Percentiles rank a stretch among this genome's conserved stretches.
These are phyloP conservation scores for Sceliomorpha sp. DNA, from an alignment of 2,888 invertebrate genomes.

Conservation along the genomic window DNA sequence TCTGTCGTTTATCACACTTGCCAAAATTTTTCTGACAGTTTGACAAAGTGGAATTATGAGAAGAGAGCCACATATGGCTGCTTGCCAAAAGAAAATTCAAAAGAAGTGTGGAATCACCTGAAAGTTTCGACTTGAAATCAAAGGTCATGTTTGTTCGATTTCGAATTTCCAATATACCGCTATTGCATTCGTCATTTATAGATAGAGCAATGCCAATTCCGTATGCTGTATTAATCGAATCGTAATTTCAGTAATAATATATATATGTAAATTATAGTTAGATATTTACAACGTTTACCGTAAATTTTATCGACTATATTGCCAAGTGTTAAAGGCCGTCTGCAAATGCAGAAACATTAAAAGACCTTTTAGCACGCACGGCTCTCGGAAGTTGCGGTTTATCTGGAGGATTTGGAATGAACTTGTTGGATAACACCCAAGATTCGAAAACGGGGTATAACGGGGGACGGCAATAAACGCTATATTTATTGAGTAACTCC, in stretches of 20 bases:
- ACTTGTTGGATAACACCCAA: slow-evolving; percentile 46
- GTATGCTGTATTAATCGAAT: too few relatives aligned
- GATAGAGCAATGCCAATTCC: too few relatives aligned
- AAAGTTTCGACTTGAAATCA: background rate
- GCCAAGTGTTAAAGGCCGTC: slow-evolving; percentile 24
- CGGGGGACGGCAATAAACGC: slow-evolving; percentile 44
- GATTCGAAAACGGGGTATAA: slow-evolving; percentile 42
- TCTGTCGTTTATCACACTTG: slow-evolving; percentile 18
- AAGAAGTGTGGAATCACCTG: slow-evolving; percentile 8
- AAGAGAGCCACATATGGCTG: slow-evolving; percentile 20
- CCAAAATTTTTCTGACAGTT: slow-evolving; percentile 26
- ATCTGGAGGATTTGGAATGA: slow-evolving; percentile 38
- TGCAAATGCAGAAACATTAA: slow-evolving; percentile 22
- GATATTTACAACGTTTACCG: background rate
- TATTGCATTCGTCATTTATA: too few relatives aligned
- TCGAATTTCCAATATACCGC: too few relatives aligned
- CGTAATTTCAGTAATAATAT: too few relatives aligned
- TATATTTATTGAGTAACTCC: slow-evolving; percentile 48
- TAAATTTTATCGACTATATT: slow-evolving; percentile 15
- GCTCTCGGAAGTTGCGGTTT: slow-evolving; percentile 27
- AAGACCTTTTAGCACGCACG: slow-evolving; percentile 21
- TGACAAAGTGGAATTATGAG: slow-evolving; percentile 28
- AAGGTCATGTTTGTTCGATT: too few relatives aligned
- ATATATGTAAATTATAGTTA: background rate
- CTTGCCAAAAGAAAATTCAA: slow-evolving; percentile 12